A percentile compares a stretch with the other conserved stretches of the same genome.
phyloP scores from a whole-genome alignment of 2,888 invertebrate species.

The Prenolepis imparis region DNA sequence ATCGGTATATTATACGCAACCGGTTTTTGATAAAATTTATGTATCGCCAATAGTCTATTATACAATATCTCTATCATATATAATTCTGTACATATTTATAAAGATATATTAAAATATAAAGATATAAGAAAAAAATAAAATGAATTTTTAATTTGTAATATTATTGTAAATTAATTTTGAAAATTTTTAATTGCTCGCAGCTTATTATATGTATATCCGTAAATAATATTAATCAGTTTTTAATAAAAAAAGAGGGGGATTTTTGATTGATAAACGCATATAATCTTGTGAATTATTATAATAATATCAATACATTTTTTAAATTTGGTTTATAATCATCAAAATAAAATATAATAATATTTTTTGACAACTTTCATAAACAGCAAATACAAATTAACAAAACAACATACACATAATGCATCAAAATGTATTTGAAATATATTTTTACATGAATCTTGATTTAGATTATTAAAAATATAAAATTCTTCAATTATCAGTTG shows the following conservation, averaged over 20 bases:
- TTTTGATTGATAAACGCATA: not conserved
- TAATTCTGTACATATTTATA: not conserved
- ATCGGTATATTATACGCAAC: not conserved
- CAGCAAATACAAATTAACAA: conserved; percentile 12
- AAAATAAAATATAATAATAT: conserved; percentile 11
- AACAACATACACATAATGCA: not conserved
- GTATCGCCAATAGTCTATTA: not conserved
- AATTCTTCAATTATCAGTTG: not conserved
- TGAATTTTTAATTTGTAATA: not conserved
- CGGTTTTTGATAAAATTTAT: not conserved
- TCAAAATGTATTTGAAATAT: conserved; percentile 9
- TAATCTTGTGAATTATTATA: not conserved
- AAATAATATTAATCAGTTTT: not conserved
- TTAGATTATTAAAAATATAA: not conserved
- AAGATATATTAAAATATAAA: not conserved
- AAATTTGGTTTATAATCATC: not conserved
- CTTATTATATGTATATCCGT: not conserved
- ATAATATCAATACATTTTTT: not conserved
- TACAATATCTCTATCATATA: not conserved
- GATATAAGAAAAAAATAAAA: not conserved
- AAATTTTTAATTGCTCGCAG: not conserved
- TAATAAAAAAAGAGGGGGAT: not conserved
- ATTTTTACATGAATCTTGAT: conserved; percentile 7
- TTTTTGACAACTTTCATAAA: not conserved
- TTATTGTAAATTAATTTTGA: not conserved